These are phyloP conservation scores for Cliona cf. orientalis DNA, from an alignment of 37 sponge, comb jelly and placozoan species.

Conservation along the genomic window DNA sequence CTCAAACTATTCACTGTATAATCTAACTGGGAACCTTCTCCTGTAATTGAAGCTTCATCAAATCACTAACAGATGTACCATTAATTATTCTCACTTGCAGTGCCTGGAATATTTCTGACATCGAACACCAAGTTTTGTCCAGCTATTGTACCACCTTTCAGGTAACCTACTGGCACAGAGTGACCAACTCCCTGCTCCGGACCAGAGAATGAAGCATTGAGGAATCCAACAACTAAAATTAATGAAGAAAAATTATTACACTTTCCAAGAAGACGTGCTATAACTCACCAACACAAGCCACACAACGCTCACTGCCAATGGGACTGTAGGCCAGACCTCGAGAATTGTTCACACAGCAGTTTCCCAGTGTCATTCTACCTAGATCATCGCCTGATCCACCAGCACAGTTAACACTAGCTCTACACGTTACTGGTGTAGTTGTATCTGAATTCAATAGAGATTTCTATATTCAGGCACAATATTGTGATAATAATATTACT, in stretches of 20 bases:
- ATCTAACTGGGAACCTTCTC: neutral
- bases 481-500: too few species aligned
- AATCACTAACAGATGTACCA: neutral
- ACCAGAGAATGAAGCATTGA: neutral
- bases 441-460: too few species aligned
- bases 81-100: too few species aligned
- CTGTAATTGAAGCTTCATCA: neutral
- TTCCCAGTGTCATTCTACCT: too few species aligned
- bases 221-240: conserved; percentile 2
- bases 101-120: too few species aligned
- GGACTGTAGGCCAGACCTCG: too few species aligned
- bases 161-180: neutral
- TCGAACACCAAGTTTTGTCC: neutral
- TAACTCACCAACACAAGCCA: neutral
- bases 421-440: too few species aligned
- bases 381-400: too few species aligned
- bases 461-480: too few species aligned
- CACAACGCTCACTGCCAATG: too few species aligned
- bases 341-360: too few species aligned
- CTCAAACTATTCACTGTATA: neutral
- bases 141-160: neutral
- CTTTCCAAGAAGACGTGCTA: neutral
- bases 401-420: too few species aligned
- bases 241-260: neutral
- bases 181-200: neutral